Evolutionary conservation across 2,888 invertebrate species (phyloP).

Genomic region (Apamea anceps): DNA sequence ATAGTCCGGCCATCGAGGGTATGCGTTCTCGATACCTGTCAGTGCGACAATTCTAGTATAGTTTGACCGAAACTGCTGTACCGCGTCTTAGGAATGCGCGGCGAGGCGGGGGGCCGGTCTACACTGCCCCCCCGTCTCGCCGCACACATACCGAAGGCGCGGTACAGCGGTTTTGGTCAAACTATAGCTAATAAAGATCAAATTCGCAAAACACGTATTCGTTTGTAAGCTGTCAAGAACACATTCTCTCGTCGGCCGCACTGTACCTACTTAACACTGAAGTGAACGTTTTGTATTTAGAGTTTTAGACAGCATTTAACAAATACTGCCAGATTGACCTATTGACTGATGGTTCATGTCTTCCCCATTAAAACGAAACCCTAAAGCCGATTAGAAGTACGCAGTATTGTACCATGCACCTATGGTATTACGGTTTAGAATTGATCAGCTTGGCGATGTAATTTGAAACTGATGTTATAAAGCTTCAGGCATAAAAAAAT

Average conservation of each 20-base stretch:
- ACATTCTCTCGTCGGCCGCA: not conserved
- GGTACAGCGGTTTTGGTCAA: no score
- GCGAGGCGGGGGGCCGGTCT: no score
- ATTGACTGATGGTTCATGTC: not conserved
- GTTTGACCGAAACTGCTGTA: no score
- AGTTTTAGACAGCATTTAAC: constrained; percentile 8
- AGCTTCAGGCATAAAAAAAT: not conserved
- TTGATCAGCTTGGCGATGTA: no score
- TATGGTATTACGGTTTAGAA: no score
- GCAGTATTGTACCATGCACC: not conserved
- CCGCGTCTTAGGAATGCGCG: no score
- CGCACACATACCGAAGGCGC: no score
- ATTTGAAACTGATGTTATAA: constrained; percentile 2
- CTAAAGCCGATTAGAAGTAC: not conserved
- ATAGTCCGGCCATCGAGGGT: no score
- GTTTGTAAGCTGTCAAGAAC: not conserved
- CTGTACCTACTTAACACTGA: not conserved
- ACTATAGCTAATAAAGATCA: no score
- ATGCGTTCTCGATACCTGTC: no score
- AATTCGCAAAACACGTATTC: not conserved
- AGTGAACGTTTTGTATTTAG: not conserved
- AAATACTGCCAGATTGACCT: constrained; percentile 25
- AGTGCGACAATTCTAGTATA: no score
- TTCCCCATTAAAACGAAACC: not conserved
- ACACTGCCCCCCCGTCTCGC: no score